Evolutionary conservation across 2,797 vertebrate genomes (phyloP).

Genomic region (Notamacropus eugenii): DNA sequence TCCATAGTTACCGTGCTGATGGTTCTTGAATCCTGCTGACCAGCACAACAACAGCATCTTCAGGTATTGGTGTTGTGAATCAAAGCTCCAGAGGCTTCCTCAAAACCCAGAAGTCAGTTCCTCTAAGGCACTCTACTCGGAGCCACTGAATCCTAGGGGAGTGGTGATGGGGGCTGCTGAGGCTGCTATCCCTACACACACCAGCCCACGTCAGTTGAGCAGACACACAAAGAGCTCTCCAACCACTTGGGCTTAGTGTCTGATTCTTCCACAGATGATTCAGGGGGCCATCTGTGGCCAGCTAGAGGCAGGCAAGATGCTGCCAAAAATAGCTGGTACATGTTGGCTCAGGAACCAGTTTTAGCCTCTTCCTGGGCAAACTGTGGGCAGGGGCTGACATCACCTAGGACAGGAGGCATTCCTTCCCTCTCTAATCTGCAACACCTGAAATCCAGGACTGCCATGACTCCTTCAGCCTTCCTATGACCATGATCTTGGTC

Average conservation of each 20-base stretch:
- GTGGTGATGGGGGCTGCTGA: constrained; percentile 66
- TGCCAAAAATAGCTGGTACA: constrained; percentile 82
- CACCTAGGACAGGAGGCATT: constrained; percentile 68
- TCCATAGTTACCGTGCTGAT: constrained; percentile 68
- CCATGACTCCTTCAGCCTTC: neutral
- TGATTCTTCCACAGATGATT: constrained; percentile 83
- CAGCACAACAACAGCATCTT: constrained; percentile 67
- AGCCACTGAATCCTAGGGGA: constrained; percentile 65
- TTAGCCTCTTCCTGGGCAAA: constrained; percentile 74
- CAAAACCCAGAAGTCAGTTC: constrained; percentile 71
- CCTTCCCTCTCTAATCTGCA: constrained; percentile 66
- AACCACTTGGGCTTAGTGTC: constrained; percentile 84
- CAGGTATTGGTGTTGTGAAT: constrained; percentile 58
- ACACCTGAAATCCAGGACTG: constrained; percentile 60
- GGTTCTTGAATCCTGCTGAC: constrained; percentile 66
- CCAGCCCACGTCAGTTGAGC: constrained; percentile 79
- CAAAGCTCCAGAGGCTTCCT: constrained; percentile 70
- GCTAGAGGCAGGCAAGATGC: constrained; percentile 82
- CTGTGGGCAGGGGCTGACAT: constrained; percentile 72
- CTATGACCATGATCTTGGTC: constrained; percentile 47
- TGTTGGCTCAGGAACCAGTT: constrained; percentile 79
- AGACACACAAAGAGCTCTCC: constrained; percentile 68
- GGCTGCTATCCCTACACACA: constrained; percentile 76
- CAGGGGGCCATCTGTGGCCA: constrained; percentile 85
- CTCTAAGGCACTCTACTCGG: constrained; percentile 70